Percentiles rank a stretch among this genome's conserved stretches.
phyloP scores from a whole-genome alignment of 2,113 vertebrate species.

The Megaleporinus macrocephalus region DNA sequence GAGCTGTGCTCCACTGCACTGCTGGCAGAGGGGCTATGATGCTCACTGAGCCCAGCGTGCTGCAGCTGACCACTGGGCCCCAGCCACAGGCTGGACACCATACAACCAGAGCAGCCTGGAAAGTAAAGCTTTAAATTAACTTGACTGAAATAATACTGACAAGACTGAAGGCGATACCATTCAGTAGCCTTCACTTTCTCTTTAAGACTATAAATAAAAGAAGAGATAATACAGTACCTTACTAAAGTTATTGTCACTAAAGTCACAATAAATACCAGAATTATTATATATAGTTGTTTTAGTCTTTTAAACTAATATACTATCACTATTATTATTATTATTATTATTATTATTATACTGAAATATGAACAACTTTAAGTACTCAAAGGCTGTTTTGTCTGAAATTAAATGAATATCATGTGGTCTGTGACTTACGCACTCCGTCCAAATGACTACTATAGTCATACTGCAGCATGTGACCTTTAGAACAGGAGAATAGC shows the following conservation, averaged over 20 bases:
- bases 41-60: conserved; percentile 1
- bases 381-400: too few species aligned
- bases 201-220: neutral
- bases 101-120: neutral
- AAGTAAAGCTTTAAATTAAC: neutral
- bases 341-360: too few species aligned
- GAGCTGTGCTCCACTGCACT: conserved; percentile 31
- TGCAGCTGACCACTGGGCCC: neutral
- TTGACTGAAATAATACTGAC: neutral
- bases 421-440: neutral
- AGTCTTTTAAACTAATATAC: too few species aligned
- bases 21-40: conserved; percentile 4
- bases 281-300: too few species aligned
- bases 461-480: too few species aligned
- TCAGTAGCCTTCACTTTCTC: neutral
- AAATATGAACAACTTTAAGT: too few species aligned
- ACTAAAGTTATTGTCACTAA: too few species aligned
- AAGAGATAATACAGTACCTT: too few species aligned
- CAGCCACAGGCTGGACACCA: neutral
- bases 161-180: neutral
- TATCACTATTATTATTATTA: too few species aligned
- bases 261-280: too few species aligned
- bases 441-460: neutral
- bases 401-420: too few species aligned
- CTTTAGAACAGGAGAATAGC: neutral